Evolutionary conservation across 1,140 invertebrate species (phyloP).

Genomic region (Limonius californicus): DNA sequence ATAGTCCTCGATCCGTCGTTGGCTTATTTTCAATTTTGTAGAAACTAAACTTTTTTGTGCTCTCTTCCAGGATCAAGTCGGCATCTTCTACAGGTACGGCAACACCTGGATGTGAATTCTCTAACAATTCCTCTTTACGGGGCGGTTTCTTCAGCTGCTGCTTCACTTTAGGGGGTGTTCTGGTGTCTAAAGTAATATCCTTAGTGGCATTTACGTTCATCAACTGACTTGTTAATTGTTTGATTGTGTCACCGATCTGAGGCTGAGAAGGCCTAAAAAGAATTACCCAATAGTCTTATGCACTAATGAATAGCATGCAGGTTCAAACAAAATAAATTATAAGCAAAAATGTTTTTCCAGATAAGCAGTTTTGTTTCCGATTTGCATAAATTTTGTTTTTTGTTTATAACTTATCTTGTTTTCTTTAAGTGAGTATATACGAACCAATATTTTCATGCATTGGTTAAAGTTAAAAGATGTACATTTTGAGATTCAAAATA

Average conservation of each 20-base stretch:
- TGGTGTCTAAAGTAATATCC: constrained; percentile 52
- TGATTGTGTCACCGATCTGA: constrained; percentile 48
- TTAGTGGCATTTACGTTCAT: constrained; percentile 47
- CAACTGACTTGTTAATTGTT: constrained; percentile 54
- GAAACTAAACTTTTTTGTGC: constrained; percentile 41
- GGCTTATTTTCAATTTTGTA: constrained; percentile 51
- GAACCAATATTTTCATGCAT: too few species aligned
- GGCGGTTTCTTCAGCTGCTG: constrained; percentile 48
- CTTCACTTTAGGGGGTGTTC: constrained; percentile 60
- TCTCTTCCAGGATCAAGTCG: constrained; percentile 43
- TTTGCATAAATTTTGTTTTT: too few species aligned
- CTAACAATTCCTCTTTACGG: constrained; percentile 43
- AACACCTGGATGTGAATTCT: constrained; percentile 55
- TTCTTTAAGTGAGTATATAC: too few species aligned
- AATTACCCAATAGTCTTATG: constrained; percentile 9
- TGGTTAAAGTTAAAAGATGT: neutral
- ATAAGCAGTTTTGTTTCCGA: too few species aligned
- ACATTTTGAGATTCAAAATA: neutral
- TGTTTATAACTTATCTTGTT: too few species aligned
- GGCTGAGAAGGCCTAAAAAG: constrained; percentile 2
- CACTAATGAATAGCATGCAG: too few species aligned
- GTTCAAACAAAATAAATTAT: too few species aligned
- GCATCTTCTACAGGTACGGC: constrained; percentile 55
- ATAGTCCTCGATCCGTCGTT: constrained; percentile 63
- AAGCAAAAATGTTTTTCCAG: too few species aligned